Base-by-base conservation (phyloP, 1,140 invertebrate species). In the Vollenhovia emeryi region DNA sequence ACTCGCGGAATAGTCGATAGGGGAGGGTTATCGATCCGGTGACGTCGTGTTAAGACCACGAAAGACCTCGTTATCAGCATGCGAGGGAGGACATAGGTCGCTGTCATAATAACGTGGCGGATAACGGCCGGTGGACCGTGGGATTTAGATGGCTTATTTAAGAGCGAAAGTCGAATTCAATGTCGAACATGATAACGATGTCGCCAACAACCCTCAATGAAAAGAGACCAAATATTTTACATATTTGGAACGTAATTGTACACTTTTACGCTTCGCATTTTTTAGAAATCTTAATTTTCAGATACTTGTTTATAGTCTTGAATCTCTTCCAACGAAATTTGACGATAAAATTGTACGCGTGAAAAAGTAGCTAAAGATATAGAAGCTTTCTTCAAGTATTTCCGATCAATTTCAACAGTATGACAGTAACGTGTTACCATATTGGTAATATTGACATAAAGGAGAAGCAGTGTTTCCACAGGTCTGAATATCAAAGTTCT, bases 31-130 rank as follows among this genome's bases (percentile, higher is more conserved):
- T 55, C 87, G 87, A 89, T 89, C 86, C 60, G 64, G 55, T 40
- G 50, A 71, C 73, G 86, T 87, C 83, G 71, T 78, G 71, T 71
- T 59, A 48, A 57, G 43, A 73, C 62, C 57, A 59, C 66, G 73
- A n/a, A 60, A 66, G 57, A 40, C 66, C 79, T 85, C 55, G 76
- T 87, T 87, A 89, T 89, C 87, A 84, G 68, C 27, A 43, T 57
- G 30, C 36, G 78, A 18, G 50, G 30, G 76, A 79, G 45, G 40
- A 66, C 75, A 27, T 36, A 27, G 64, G 18, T n/a, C 68, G 27
- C 78, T 71, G 66, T 71, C 78, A 43, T 59, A 71, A 82, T 59
- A 82, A 59, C 50, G 36, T 30, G 30, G 2, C 13, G 33, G 48
- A 80, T 80, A 69, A 71, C 50, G 66, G 11, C 21, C 5, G 36